Conservation (phyloP, 2,113 vertebrate species). For the Sprattus sprattus region DNA sequence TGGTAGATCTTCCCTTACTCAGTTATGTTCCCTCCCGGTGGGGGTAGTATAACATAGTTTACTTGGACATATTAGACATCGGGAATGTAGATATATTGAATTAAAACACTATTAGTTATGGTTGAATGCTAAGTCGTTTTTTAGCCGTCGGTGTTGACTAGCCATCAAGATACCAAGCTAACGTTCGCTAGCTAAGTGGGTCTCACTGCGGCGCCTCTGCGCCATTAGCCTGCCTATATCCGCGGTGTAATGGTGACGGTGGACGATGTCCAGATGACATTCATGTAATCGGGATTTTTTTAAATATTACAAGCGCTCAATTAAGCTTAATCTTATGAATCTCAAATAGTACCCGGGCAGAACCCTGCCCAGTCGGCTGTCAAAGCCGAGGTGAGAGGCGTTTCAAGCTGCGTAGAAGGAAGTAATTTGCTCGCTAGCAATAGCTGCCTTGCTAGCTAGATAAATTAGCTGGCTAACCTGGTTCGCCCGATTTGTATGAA, state of each 20-base stretch:
- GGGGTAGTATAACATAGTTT: neutral
- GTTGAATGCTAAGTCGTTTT: neutral
- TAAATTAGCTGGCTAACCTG: neutral
- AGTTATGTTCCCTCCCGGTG: neutral
- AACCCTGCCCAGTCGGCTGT: neutral
- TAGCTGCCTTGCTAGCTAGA: neutral
- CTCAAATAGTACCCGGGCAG: neutral
- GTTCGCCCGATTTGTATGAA: neutral
- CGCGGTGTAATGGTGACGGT: neutral
- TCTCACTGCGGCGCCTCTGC: constrained; percentile 48
- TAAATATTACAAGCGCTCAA: neutral
- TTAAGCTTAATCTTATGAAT: neutral
- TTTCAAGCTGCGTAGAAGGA: constrained; percentile 46
- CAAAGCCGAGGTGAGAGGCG: neutral
- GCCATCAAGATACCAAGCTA: neutral
- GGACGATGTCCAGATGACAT: neutral
- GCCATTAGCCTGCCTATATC: constrained; percentile 31
- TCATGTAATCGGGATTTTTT: neutral
- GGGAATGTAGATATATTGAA: neutral
- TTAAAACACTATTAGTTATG: neutral
- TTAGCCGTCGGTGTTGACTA: neutral
- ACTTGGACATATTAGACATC: neutral
- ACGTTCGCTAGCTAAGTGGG: constrained; percentile 4
- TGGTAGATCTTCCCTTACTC: neutral
- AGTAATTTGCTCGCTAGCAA: constrained; percentile 18